Evolutionary conservation across 2,888 invertebrate species (phyloP).

Genomic region (Drosophila anomelani): DNA sequence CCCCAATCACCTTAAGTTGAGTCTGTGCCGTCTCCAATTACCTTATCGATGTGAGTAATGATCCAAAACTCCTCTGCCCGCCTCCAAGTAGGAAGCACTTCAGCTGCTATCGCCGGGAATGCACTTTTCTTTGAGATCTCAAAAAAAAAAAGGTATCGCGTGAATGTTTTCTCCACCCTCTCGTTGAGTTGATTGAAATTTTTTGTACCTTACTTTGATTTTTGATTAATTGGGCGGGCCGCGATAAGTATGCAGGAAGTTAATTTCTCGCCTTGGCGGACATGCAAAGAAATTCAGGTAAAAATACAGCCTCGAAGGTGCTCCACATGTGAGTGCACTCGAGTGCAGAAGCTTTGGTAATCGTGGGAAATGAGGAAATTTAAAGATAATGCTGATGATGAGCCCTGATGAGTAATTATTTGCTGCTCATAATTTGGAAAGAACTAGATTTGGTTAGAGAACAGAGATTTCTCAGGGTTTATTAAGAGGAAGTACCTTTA

Average conservation of each 20-base stretch:
- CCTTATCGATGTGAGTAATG: slow-evolving; percentile 63
- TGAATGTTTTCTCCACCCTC: slow-evolving; percentile 47
- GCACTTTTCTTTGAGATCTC: slow-evolving; percentile 15
- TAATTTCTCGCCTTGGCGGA: slow-evolving; percentile 35
- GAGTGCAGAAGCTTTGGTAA: slow-evolving; percentile 14
- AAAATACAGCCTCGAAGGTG: slow-evolving; percentile 31
- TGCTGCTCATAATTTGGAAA: slow-evolving; percentile 8
- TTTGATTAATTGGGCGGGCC: slow-evolving; percentile 66
- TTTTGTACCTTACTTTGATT: slow-evolving; percentile 50
- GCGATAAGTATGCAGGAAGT: slow-evolving; percentile 66
- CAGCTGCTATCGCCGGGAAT: slow-evolving; percentile 42
- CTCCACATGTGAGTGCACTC: slow-evolving; percentile 19
- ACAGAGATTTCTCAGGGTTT: not conserved
- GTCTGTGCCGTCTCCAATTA: slow-evolving; percentile 31
- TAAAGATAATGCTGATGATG: not conserved
- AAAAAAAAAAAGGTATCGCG: slow-evolving; percentile 53
- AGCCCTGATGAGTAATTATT: slow-evolving; percentile 17
- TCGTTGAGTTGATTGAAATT: slow-evolving; percentile 10
- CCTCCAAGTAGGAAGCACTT: slow-evolving; percentile 49
- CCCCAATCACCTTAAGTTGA: slow-evolving; percentile 18
- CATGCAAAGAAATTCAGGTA: slow-evolving; percentile 26
- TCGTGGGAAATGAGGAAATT: slow-evolving; percentile 29
- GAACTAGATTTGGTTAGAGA: slow-evolving; percentile 13
- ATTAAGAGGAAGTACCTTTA: not conserved
- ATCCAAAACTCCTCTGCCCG: not conserved